Evolutionary conservation across 2,888 invertebrate species (phyloP).

Genomic region (Alloplasta piceator): DNA sequence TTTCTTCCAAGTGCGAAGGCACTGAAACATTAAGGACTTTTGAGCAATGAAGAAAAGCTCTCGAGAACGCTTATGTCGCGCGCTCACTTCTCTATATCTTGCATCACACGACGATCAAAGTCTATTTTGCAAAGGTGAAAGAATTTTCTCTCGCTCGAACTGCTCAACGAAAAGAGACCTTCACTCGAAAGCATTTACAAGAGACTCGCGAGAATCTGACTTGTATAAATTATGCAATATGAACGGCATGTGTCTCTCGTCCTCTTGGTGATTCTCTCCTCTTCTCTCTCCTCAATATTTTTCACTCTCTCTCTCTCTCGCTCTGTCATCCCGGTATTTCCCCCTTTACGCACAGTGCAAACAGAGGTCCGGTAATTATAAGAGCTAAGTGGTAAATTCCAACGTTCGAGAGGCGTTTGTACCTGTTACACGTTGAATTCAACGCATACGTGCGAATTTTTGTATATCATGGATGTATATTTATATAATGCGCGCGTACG

Average conservation of each 20-base stretch:
- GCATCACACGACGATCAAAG: slow-evolving; percentile 26
- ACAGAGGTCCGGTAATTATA: slow-evolving; percentile 64
- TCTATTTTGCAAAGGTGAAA: slow-evolving; percentile 36
- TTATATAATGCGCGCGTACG: neutral
- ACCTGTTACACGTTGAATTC: slow-evolving; percentile 58
- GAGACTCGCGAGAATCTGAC: neutral
- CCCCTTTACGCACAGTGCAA: slow-evolving; percentile 51
- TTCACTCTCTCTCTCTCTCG: no score
- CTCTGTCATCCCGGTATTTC: slow-evolving; percentile 11
- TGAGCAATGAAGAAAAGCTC: slow-evolving; percentile 35
- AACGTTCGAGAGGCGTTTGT: slow-evolving; percentile 57
- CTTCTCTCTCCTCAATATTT: no score
- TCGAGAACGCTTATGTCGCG: slow-evolving; percentile 2
- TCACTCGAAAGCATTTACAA: slow-evolving; percentile 11
- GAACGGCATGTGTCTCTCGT: slow-evolving; percentile 36
- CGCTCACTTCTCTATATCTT: slow-evolving; percentile 3
- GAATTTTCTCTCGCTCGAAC: slow-evolving; percentile 45
- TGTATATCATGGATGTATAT: slow-evolving; percentile 4
- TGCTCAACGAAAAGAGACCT: no score
- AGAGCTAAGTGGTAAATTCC: slow-evolving; percentile 66
- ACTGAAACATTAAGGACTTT: slow-evolving; percentile 8
- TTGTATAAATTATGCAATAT: slow-evolving; percentile 55
- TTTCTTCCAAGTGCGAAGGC: neutral
- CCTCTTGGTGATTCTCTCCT: no score
- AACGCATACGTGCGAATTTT: slow-evolving; percentile 23